phyloP scores from a whole-genome alignment of 1,140 invertebrate genomes.

The Drosophila dunni region DNA sequence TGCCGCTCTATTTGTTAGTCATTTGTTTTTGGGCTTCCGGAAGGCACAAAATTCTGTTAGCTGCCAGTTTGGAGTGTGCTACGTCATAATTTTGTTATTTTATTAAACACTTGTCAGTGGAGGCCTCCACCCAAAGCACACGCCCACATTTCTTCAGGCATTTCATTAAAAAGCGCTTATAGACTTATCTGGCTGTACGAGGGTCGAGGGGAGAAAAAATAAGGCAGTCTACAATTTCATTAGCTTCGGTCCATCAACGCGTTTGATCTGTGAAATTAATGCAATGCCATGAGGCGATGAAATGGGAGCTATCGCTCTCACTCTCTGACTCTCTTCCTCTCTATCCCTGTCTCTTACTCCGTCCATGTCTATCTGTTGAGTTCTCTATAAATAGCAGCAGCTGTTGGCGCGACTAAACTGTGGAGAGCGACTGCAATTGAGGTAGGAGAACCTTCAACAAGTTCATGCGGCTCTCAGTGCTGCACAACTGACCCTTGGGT shows the following conservation, averaged over 20 bases:
- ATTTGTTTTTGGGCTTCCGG: conserved; percentile 22
- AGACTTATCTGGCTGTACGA: conserved; percentile 2
- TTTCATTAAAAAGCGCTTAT: conserved; percentile 78
- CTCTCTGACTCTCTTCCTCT: not conserved
- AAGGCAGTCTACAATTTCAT: conserved; percentile 61
- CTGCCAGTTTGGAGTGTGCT: conserved; percentile 41
- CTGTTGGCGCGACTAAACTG: conserved; percentile 40
- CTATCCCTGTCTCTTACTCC: not conserved
- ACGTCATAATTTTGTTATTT: conserved; percentile 44
- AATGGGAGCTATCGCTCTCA: conserved; percentile 36
- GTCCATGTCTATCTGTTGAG: conserved; percentile 3
- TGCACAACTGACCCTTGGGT: conserved; percentile 39
- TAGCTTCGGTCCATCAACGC: conserved; percentile 68
- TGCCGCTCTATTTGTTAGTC: conserved; percentile 21
- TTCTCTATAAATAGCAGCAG: conserved; percentile 70
- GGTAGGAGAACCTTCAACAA: conserved; percentile 16
- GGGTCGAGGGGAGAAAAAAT: not conserved
- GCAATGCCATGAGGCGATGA: conserved; percentile 64
- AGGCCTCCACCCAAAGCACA: not conserved
- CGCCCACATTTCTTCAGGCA: conserved; percentile 44
- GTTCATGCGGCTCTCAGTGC: conserved; percentile 13
- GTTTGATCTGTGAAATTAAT: conserved; percentile 80
- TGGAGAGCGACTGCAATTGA: not conserved
- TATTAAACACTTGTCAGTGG: conserved; percentile 59
- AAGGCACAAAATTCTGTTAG: conserved; percentile 9